These are phyloP conservation scores for Adela reaumurella DNA, from an alignment of 2,888 invertebrate genomes.

Conservation along the genomic window DNA sequence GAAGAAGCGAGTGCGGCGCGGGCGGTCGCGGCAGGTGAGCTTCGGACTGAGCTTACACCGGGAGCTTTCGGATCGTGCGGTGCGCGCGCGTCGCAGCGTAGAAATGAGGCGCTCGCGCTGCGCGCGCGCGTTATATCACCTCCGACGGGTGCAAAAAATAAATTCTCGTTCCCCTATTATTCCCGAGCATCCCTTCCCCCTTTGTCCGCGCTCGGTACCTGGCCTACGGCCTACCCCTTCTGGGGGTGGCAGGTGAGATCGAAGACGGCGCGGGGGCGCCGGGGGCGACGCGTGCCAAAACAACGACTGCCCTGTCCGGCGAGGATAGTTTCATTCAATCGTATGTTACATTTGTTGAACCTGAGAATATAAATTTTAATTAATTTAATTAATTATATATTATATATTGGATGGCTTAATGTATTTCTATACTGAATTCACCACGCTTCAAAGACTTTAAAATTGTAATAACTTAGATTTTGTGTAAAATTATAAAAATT, in stretches of 20 bases:
- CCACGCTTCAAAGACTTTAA: no score
- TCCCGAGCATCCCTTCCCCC: constrained; percentile 54
- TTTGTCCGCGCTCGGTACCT: constrained; percentile 49
- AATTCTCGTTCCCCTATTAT: constrained; percentile 56
- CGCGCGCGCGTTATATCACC: constrained; percentile 55
- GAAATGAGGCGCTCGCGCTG: constrained; percentile 48
- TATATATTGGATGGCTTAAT: no score
- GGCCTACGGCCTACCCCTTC: constrained; percentile 21
- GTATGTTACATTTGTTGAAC: no score
- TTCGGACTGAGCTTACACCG: constrained; percentile 17
- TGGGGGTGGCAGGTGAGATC: constrained; percentile 13
- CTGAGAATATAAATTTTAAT: no score
- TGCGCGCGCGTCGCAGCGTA: constrained; percentile 34
- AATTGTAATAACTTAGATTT: no score
- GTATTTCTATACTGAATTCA: no score
- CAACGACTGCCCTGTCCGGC: background rate
- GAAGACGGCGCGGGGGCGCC: constrained; percentile 20
- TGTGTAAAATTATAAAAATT: no score
- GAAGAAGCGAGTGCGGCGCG: constrained; percentile 24
- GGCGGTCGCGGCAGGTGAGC: constrained; percentile 12
- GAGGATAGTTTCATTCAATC: no score
- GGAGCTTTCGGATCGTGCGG: constrained; percentile 26
- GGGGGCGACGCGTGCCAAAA: constrained; percentile 38
- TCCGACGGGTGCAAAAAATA: constrained; percentile 58
- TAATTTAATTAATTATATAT: no score